These are phyloP conservation scores for Stegastes partitus DNA, from an alignment of 2,113 vertebrate genomes.

Conservation along the genomic window DNA sequence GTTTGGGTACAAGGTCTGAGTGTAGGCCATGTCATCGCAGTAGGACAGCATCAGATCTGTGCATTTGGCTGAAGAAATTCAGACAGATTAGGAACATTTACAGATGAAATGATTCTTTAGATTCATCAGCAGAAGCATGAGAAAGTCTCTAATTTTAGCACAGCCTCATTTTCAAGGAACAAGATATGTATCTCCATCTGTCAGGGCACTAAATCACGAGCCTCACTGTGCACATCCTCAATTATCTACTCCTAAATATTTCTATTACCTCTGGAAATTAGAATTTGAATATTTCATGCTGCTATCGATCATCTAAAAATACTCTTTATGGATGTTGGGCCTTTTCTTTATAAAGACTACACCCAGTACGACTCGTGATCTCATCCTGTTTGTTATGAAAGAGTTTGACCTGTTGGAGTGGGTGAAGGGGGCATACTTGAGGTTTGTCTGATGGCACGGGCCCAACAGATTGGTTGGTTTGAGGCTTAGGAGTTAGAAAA, in stretches of 20 bases:
- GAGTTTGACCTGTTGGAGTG: not conserved
- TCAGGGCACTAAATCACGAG: slow-evolving; percentile 38
- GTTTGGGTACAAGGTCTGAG: slow-evolving; percentile 89
- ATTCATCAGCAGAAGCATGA: not conserved
- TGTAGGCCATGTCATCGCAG: slow-evolving; percentile 89
- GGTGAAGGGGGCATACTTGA: not conserved
- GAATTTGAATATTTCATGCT: slow-evolving; percentile 79
- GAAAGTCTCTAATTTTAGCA: not conserved
- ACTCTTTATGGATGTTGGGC: slow-evolving; percentile 50
- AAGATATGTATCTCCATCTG: slow-evolving; percentile 32
- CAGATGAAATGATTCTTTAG: not conserved
- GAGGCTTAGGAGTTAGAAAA: not conserved
- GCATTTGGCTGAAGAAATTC: slow-evolving; percentile 85
- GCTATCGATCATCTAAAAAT: slow-evolving; percentile 80
- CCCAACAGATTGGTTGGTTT: not conserved
- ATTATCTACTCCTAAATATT: slow-evolving; percentile 61
- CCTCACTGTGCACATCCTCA: slow-evolving; percentile 40
- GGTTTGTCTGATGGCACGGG: not conserved
- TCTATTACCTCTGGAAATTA: slow-evolving; percentile 79
- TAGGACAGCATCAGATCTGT: slow-evolving; percentile 87
- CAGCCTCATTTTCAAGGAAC: not conserved
- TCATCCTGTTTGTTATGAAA: slow-evolving; percentile 43
- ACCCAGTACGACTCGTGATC: slow-evolving; percentile 35
- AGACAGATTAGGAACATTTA: not conserved
- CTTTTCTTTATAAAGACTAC: slow-evolving; percentile 47